Conservation (phyloP, 2,888 invertebrate species). For the Aporophyla lueneburgensis region DNA sequence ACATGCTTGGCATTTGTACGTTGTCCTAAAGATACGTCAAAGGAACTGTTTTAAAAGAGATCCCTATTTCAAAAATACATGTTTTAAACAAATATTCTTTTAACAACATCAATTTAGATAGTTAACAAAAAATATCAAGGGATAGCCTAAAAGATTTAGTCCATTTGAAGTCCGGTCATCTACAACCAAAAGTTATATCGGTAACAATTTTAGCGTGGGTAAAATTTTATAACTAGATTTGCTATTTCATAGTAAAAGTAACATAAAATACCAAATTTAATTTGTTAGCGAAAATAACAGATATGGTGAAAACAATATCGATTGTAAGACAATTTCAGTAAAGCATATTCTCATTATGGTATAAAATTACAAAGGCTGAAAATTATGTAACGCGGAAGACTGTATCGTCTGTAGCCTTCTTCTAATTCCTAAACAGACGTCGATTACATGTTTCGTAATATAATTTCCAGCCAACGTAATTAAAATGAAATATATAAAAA, state of each 20-base stretch:
- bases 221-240: conserved; percentile 43
- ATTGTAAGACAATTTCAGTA: background rate
- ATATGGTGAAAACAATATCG: conserved; percentile 7
- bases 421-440: background rate
- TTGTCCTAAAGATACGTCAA: conserved; percentile 22
- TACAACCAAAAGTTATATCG: conserved; percentile 59
- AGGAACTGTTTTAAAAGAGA: conserved; percentile 34
- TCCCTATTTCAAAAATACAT: conserved; percentile 34
- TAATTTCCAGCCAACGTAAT: conserved; percentile 19
- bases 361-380: background rate
- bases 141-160: conserved; percentile 7
- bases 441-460: background rate
- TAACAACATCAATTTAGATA: conserved; percentile 13
- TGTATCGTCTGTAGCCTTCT: background rate
- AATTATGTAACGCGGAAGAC: conserved; percentile 11
- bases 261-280: conserved; percentile 22
- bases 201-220: conserved; percentile 74
- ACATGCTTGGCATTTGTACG: conserved; percentile 57
- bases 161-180: conserved; percentile 56
- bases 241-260: conserved; percentile 19
- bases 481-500: conserved; percentile 10
- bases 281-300: background rate
- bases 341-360: background rate
- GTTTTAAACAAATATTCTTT: conserved; percentile 37
- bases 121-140: background rate